Evolutionary conservation across 1,140 invertebrate genomes (phyloP).

Genomic region (Sycophila sp.): DNA sequence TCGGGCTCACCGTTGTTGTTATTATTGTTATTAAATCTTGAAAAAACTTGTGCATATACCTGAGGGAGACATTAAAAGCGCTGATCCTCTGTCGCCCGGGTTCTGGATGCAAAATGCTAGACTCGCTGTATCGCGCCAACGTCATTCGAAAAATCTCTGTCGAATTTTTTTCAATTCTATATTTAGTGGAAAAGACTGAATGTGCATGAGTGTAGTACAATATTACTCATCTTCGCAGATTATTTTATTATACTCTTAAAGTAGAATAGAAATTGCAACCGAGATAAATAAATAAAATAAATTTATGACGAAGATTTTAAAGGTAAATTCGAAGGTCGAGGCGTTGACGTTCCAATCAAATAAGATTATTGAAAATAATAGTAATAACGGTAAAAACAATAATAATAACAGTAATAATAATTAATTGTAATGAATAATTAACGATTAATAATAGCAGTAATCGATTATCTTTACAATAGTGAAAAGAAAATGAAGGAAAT

Average conservation of each 20-base stretch:
- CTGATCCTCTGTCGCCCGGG: background rate
- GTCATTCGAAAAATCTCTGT: background rate
- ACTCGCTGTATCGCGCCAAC: background rate
- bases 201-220: conserved; percentile 53
- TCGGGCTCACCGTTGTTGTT: conserved; percentile 16
- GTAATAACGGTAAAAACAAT: conserved; percentile 21
- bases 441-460: conserved; percentile 33
- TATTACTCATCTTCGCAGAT: conserved; percentile 28
- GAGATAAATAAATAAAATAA: background rate
- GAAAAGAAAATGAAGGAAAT: background rate
- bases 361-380: conserved; percentile 18
- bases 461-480: background rate
- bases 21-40: conserved; percentile 17
- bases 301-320: background rate
- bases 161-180: conserved; percentile 51
- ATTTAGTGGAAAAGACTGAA: conserved; percentile 63
- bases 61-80: background rate
- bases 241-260: conserved; percentile 20
- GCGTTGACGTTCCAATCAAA: conserved; percentile 3
- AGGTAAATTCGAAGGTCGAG: background rate
- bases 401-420: conserved; percentile 30
- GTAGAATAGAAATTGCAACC: conserved; percentile 2
- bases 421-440: conserved; percentile 32
- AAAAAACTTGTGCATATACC: background rate
- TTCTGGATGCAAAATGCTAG: too few relatives aligned